phyloP scores from a whole-genome alignment of 2,113 vertebrate species.

The Eidolon helvum region DNA sequence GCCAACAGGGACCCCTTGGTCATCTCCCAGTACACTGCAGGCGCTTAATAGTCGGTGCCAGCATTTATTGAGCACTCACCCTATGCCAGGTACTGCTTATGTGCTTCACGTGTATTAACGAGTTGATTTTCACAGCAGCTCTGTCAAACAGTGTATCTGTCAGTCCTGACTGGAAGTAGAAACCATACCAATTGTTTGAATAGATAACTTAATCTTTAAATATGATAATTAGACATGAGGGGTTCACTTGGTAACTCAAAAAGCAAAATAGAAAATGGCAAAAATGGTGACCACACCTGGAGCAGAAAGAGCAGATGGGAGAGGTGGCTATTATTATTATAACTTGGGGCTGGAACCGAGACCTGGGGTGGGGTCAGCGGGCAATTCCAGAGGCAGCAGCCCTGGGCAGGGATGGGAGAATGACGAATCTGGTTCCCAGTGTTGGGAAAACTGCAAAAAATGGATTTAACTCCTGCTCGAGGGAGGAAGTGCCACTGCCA shows the following conservation, averaged over 20 bases:
- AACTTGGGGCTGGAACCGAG: not conserved
- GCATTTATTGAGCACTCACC: not conserved
- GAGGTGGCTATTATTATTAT: not conserved
- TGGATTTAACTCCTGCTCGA: not conserved
- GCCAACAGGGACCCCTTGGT: not conserved
- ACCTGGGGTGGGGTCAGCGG: not conserved
- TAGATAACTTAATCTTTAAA: not conserved
- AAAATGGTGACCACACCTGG: not conserved
- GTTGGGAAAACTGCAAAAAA: not conserved
- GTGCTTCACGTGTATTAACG: not conserved
- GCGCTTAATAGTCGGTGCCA: not conserved
- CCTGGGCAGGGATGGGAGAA: not conserved
- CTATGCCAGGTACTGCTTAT: not conserved
- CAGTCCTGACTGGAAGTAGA: not conserved
- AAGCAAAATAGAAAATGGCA: not conserved
- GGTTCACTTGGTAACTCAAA: not conserved
- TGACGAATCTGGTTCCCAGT: rapidly evolving
- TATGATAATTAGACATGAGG: not conserved
- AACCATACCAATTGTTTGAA: not conserved
- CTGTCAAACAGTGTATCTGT: not conserved
- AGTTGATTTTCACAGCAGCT: not conserved
- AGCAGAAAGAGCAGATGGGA: not conserved
- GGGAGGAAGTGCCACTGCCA: rapidly evolving
- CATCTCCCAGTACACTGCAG: not conserved
- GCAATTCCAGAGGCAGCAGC: no score